Conservation (phyloP, 2,113 vertebrate genomes). For the Cyrtonyx montezumae region DNA sequence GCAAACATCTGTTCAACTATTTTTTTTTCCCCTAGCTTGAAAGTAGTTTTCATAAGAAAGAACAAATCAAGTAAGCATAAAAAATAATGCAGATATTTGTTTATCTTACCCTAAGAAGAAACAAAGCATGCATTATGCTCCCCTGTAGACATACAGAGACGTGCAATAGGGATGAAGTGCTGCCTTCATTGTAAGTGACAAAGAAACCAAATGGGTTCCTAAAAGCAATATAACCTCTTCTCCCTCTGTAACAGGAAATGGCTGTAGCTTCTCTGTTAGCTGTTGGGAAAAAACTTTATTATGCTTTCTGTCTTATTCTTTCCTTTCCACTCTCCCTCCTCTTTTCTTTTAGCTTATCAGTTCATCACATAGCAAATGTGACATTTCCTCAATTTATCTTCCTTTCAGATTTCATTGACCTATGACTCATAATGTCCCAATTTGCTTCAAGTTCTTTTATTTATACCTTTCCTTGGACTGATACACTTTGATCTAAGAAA, state of each 20-base stretch:
- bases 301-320: neutral
- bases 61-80: conserved; percentile 24
- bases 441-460: conserved; percentile 73
- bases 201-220: conserved; percentile 46
- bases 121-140: neutral
- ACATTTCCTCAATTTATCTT: conserved; percentile 32
- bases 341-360: conserved; percentile 31
- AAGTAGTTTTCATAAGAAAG: neutral
- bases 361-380: conserved; percentile 48
- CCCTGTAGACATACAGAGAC: neutral
- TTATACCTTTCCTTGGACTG: conserved; percentile 65
- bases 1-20: neutral
- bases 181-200: conserved; percentile 43
- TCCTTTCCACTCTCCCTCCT: neutral
- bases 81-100: conserved; percentile 43
- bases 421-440: conserved; percentile 73
- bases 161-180: conserved; percentile 31
- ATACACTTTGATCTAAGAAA: conserved; percentile 75
- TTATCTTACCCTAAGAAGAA: conserved; percentile 30
- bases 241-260: neutral
- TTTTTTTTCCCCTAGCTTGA: neutral
- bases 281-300: conserved; percentile 23
- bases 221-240: conserved; percentile 35
- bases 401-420: conserved; percentile 70
- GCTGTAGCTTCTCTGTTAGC: neutral